Base-by-base conservation (phyloP, 2,888 invertebrate species). In the Eilema caniola region DNA sequence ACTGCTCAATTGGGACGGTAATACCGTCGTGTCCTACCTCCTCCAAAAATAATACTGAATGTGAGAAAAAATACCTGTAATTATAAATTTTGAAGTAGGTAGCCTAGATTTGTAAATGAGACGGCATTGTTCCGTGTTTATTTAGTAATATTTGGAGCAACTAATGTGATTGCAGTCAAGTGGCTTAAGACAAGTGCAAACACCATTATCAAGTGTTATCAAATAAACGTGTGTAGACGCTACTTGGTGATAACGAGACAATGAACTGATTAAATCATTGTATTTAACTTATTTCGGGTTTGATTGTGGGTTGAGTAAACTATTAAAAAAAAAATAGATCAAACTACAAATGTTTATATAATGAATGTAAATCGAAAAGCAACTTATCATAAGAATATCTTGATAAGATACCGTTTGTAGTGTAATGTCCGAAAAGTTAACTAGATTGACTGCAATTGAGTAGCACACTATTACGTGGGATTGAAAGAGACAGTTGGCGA, bases 171-270 rank as follows among this genome's bases (percentile, higher is more conserved):
- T 71, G 53, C 64, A 63, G 66, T 74, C 56, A 70, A 72, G 62
- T 66, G 69, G 67, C 57, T 24, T 66, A 33, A n/a, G 28, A 63
- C 64, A 60, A 12, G 25, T 47, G 70, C 61, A 70, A 72, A 71
- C 64, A 65, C 10, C 62, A 71, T 67, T 78, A 82, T 80, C 78
- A 70, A 1, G 8, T 23, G 41, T 23, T 79, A 79, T 78, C 78
- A 66, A 61, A 64, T 67, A 73, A 72, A 60, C 10, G 67, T 76
- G 69, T 70, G 31, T 70, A 41, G 69, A 57, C 61, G 61, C 25
- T 69, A 71, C 67, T 75, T 71, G 56, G 67, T 24, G 12, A 73
- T 70, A 65, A 62, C 69, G 37, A 61, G 28, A 69, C n/a, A 33
- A 61, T 66, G 11, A 25, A 53, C 33, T 53, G 47, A 60, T 70